Conservation (phyloP, 2,113 vertebrate species). For the Tachuris rubrigastra region DNA sequence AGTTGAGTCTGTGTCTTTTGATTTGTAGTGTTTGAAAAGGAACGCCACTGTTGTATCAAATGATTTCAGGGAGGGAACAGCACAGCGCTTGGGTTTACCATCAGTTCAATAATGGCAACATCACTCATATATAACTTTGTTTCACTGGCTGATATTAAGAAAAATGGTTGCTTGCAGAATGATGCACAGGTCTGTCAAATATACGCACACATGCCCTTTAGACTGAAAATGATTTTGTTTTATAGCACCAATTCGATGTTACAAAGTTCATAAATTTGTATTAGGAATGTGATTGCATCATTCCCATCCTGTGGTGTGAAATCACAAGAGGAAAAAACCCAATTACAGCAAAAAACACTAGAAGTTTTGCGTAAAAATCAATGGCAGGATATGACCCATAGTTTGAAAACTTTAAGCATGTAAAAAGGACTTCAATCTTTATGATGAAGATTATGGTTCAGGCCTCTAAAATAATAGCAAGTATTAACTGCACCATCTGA, state of each 20-base stretch:
- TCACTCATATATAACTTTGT: slow-evolving; percentile 78
- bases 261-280: slow-evolving; percentile 80
- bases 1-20: slow-evolving; percentile 52
- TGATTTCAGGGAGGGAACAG: slow-evolving; percentile 71
- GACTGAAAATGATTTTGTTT: slow-evolving; percentile 77
- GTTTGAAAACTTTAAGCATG: slow-evolving; percentile 67
- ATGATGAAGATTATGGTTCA: slow-evolving; percentile 42
- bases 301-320: slow-evolving; percentile 25
- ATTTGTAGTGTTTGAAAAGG: slow-evolving; percentile 64
- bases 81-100: slow-evolving; percentile 53
- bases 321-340: slow-evolving; percentile 62
- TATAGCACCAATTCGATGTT: slow-evolving; percentile 69
- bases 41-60: slow-evolving; percentile 54
- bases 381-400: slow-evolving; percentile 62
- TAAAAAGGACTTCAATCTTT: slow-evolving; percentile 69
- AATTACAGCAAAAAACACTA: slow-evolving; percentile 58
- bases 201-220: slow-evolving; percentile 70
- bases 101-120: slow-evolving; percentile 75
- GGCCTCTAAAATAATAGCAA: slow-evolving; percentile 56
- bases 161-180: slow-evolving; percentile 70
- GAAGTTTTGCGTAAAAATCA: slow-evolving; percentile 71
- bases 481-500: slow-evolving; percentile 55
- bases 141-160: slow-evolving; percentile 79
- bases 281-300: slow-evolving; percentile 72
- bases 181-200: slow-evolving; percentile 76